These are phyloP conservation scores for Calonectris borealis DNA, from an alignment of 2,113 vertebrate genomes.

Conservation along the genomic window DNA sequence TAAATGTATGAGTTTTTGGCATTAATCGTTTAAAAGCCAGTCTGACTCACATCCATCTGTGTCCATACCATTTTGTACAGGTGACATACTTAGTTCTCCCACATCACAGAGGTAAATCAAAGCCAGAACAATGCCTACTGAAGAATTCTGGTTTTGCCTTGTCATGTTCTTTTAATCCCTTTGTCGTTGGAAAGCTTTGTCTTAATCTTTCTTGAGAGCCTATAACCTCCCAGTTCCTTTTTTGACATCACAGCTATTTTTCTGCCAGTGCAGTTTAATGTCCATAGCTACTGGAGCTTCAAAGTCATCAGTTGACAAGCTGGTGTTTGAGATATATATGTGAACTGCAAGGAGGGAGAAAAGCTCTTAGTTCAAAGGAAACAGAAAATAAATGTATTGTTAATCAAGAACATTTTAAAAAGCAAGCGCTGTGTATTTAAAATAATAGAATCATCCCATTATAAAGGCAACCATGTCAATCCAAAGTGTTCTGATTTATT, in stretches of 20 bases:
- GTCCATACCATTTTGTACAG: not conserved
- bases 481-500: not conserved
- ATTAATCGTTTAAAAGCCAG: not conserved
- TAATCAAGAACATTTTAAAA: conserved; percentile 4
- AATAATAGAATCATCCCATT: conserved; percentile 10
- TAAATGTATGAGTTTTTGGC: not conserved
- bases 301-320: conserved; percentile 8
- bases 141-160: conserved; percentile 12
- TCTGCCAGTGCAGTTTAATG: conserved; percentile 24
- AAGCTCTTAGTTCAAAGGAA: conserved; percentile 21
- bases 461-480: not conserved
- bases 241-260: conserved; percentile 33
- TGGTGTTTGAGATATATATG: not conserved
- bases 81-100: not conserved
- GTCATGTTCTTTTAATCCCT: conserved; percentile 24
- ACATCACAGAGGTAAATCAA: conserved; percentile 11
- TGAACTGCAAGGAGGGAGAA: not conserved
- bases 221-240: not conserved
- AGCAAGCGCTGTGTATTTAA: not conserved
- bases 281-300: not conserved
- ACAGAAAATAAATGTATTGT: not conserved
- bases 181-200: conserved; percentile 5
- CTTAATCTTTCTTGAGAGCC: conserved; percentile 6
- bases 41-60: not conserved
- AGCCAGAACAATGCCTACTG: not conserved